phyloP scores from a whole-genome alignment of 2,888 invertebrate genomes.

The Ophioninae sp. region DNA sequence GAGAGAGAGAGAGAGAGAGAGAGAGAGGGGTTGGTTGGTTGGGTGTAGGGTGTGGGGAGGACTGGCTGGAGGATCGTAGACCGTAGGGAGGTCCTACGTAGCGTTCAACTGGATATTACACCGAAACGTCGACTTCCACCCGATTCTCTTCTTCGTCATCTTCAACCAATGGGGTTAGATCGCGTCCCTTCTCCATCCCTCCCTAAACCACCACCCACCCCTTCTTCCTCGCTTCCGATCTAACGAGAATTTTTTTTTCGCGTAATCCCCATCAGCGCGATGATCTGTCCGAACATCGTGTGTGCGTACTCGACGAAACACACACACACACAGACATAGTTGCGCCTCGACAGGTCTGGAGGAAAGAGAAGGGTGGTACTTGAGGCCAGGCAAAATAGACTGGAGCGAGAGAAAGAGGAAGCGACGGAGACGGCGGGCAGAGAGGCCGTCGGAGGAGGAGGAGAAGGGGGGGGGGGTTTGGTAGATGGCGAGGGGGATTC shows the following conservation, averaged over 20 bases:
- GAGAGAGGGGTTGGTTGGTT: no score
- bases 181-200: conserved; percentile 4
- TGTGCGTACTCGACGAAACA: conserved; percentile 10
- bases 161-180: conserved; percentile 38
- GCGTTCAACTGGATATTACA: conserved; percentile 53
- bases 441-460: not conserved
- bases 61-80: conserved; percentile 28
- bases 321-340: no score
- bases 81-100: conserved; percentile 45
- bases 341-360: conserved; percentile 18
- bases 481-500: no score
- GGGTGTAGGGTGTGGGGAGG: not conserved
- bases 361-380: conserved; percentile 44
- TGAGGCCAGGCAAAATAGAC: conserved; percentile 26
- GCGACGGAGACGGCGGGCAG: not conserved
- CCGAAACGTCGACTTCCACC: conserved; percentile 34
- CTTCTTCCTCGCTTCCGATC: conserved; percentile 21
- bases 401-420: conserved; percentile 2
- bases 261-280: conserved; percentile 22
- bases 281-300: not conserved
- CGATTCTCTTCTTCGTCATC: conserved; percentile 59
- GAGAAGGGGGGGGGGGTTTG: conserved; percentile 29
- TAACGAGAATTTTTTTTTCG: conserved; percentile 45
- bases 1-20: conserved; percentile 14
- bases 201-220: not conserved